phyloP scores from a whole-genome alignment of 2,113 vertebrate genomes.

The Coptodon bakossiorum region DNA sequence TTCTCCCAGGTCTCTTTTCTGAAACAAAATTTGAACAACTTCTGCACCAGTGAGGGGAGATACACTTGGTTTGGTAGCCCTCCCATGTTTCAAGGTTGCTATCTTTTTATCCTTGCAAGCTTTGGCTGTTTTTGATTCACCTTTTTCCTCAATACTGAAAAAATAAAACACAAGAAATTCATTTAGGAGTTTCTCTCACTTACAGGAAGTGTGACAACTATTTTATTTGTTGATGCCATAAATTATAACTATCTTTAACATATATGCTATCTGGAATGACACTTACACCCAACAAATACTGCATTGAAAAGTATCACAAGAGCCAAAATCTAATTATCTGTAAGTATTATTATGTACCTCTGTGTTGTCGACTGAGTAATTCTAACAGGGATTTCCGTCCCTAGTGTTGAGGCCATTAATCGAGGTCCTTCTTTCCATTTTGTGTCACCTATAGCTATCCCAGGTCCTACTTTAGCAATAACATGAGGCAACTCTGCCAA shows the following conservation, averaged over 20 bases:
- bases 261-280: not conserved
- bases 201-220: not conserved
- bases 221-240: not conserved
- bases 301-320: not conserved
- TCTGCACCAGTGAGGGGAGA: slow-evolving; percentile 34
- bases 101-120: not conserved
- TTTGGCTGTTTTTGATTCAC: not conserved
- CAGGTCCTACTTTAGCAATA: not conserved
- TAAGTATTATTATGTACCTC: slow-evolving; percentile 21
- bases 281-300: not conserved
- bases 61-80: not conserved
- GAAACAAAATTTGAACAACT: slow-evolving; percentile 36
- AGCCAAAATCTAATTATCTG: not conserved
- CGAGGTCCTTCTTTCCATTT: slow-evolving; percentile 38
- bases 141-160: slow-evolving; percentile 23
- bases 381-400: slow-evolving; percentile 18
- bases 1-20: slow-evolving; percentile 2
- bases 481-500: slow-evolving; percentile 39
- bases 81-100: not conserved
- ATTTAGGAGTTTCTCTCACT: not conserved
- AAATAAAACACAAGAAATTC: not conserved
- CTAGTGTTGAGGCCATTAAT: slow-evolving; percentile 22
- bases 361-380: not conserved
- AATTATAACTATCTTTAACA: not conserved
- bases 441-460: not conserved